Evolutionary conservation across 2,797 vertebrate species (phyloP).

Genomic region (Ctenopoma kingsleyae): DNA sequence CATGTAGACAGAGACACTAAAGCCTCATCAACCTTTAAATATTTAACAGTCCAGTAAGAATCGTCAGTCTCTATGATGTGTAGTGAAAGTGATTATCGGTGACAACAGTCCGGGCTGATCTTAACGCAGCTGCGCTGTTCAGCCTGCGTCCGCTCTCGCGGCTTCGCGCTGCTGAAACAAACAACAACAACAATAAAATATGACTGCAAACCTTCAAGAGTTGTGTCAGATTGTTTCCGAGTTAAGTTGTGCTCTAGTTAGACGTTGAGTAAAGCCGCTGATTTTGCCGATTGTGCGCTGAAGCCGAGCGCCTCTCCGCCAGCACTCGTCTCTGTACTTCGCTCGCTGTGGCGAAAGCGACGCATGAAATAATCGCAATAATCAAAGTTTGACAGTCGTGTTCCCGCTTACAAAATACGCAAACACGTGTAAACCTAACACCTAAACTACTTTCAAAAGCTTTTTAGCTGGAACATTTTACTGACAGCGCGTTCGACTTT

Average conservation of each 20-base stretch:
- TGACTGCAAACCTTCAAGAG: conserved; percentile 9
- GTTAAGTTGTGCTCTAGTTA: conserved; percentile 20
- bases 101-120: conserved; percentile 23
- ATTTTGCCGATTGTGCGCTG: not conserved
- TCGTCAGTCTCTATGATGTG: not conserved
- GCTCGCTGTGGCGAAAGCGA: conserved; percentile 51
- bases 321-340: conserved; percentile 31
- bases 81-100: not conserved
- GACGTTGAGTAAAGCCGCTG: not conserved
- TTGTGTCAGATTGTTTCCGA: rapidly evolving
- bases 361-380: conserved; percentile 29
- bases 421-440: not conserved
- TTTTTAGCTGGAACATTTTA: conserved; percentile 11
- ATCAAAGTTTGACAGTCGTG: conserved; percentile 53
- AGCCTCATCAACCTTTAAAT: conserved; percentile 16
- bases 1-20: conserved; percentile 60
- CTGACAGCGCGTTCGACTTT: conserved; percentile 62
- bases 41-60: not conserved
- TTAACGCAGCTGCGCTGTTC: not conserved
- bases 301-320: conserved; percentile 19
- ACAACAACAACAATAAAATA: not conserved
- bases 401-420: not conserved
- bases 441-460: conserved; percentile 22
- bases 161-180: conserved; percentile 35
- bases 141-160: conserved; percentile 32